A percentile compares a stretch with the other conserved stretches of the same genome.
These are phyloP conservation scores for Heliconius ismenius DNA, from an alignment of 2,888 invertebrate genomes.

Conservation along the genomic window DNA sequence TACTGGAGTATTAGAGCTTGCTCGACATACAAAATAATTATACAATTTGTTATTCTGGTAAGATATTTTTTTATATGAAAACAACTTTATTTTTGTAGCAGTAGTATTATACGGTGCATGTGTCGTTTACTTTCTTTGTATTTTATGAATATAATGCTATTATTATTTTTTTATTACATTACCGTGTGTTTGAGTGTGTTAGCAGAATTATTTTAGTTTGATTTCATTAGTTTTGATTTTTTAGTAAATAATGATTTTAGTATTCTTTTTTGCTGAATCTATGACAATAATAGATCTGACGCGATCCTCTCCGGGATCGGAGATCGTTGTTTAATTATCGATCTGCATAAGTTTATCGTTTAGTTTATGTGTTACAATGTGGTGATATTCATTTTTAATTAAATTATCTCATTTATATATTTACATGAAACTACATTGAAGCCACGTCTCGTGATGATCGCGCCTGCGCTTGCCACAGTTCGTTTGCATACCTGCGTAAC, in stretches of 20 bases:
- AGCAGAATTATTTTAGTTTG: conserved; percentile 81
- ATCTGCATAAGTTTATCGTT: conserved; percentile 71
- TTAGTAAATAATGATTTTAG: conserved; percentile 78
- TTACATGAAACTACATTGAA: conserved; percentile 61
- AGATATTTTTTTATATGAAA: conserved; percentile 78
- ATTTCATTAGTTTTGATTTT: conserved; percentile 75
- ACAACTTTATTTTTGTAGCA: conserved; percentile 77
- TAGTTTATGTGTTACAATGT: conserved; percentile 68
- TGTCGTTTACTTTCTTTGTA: conserved; percentile 70
- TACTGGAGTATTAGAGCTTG: conserved; percentile 75
- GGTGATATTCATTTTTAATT: conserved; percentile 73
- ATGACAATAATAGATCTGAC: conserved; percentile 85
- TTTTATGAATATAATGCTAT: conserved; percentile 77
- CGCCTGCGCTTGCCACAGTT: conserved; percentile 46
- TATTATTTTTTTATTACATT: conserved; percentile 69
- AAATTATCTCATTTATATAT: conserved; percentile 50
- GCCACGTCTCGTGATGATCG: conserved; percentile 61
- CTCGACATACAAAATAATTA: conserved; percentile 75
- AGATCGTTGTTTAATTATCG: conserved; percentile 64
- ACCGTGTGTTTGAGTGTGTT: conserved; percentile 81
- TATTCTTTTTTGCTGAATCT: conserved; percentile 77
- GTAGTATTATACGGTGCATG: conserved; percentile 80
- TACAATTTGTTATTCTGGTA: conserved; percentile 80
- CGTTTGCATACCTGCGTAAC: conserved; percentile 68
- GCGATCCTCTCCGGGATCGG: conserved; percentile 57